Percentiles rank a stretch among this genome's conserved stretches.
phyloP scores from a whole-genome alignment of 2,888 invertebrate genomes.

The Sepiola atlantica region DNA sequence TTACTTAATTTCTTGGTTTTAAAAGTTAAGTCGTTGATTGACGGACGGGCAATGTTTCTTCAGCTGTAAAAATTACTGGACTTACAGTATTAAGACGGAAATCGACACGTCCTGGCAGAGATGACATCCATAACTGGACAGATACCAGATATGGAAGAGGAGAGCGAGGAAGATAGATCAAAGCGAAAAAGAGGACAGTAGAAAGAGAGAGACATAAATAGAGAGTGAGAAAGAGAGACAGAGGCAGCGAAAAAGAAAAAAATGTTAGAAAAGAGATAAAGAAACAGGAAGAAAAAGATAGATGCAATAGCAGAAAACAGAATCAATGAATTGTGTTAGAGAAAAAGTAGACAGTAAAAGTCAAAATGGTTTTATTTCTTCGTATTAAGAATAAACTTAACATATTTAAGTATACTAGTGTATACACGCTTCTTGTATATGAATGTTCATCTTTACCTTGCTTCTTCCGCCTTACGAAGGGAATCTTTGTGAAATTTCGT shows the following conservation, averaged over 20 bases:
- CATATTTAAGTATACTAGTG: no score
- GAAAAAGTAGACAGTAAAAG: no score
- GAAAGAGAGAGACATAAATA: neutral
- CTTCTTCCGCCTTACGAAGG: no score
- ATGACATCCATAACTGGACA: neutral
- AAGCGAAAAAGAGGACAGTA: neutral
- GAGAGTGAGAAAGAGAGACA: neutral
- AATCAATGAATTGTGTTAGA: neutral
- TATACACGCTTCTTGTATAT: no score
- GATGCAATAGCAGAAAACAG: neutral
- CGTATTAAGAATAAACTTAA: no score
- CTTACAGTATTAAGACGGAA: neutral
- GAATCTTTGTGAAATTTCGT: no score
- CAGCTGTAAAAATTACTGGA: neutral
- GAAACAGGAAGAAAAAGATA: neutral
- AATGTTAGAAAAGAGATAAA: neutral
- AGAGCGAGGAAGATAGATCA: neutral
- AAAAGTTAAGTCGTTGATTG: neutral
- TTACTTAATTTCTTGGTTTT: neutral
- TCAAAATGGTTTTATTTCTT: no score
- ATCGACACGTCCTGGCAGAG: neutral
- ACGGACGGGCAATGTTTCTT: neutral
- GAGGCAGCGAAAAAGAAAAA: neutral
- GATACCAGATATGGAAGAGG: neutral
- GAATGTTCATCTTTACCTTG: no score